Percentiles rank a stretch among this genome's conserved stretches.
phyloP scores from a whole-genome alignment of 2,797 vertebrate genomes.

The Steatocranus sp. region DNA sequence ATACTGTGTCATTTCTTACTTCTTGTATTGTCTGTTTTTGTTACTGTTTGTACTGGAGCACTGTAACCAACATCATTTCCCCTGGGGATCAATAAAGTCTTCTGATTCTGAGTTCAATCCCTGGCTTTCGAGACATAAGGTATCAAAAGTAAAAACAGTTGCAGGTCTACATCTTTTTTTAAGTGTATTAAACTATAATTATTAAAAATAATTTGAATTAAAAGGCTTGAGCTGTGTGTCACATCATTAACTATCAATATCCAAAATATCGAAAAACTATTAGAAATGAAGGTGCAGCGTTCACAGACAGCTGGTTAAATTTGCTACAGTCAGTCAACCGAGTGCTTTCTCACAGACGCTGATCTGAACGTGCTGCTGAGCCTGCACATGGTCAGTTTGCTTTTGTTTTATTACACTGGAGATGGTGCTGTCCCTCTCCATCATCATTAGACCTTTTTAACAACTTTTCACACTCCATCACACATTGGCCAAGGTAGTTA shows the following conservation, averaged over 20 bases:
- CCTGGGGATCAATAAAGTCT: background rate
- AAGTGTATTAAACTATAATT: background rate
- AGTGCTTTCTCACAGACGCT: background rate
- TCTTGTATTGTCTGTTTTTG: background rate
- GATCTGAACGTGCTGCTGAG: background rate
- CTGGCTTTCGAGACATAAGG: background rate
- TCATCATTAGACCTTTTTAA: background rate
- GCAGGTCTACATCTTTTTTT: background rate
- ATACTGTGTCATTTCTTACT: background rate
- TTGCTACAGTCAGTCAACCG: background rate
- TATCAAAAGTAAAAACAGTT: background rate
- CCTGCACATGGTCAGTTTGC: background rate
- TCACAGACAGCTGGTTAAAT: background rate
- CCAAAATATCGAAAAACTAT: background rate
- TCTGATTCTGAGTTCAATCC: background rate
- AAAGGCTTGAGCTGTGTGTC: background rate
- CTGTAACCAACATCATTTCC: background rate
- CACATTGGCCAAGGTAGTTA: background rate
- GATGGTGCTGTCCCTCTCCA: background rate
- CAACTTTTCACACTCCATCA: background rate
- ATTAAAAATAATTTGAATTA: background rate
- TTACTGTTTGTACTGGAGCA: background rate
- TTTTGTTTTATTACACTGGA: background rate
- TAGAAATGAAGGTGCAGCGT: background rate
- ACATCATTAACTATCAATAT: background rate